Percentiles rank a stretch among this genome's conserved stretches.
These are phyloP conservation scores for Chaunax sp. DNA, from an alignment of 2,797 vertebrate species.

Conservation along the genomic window DNA sequence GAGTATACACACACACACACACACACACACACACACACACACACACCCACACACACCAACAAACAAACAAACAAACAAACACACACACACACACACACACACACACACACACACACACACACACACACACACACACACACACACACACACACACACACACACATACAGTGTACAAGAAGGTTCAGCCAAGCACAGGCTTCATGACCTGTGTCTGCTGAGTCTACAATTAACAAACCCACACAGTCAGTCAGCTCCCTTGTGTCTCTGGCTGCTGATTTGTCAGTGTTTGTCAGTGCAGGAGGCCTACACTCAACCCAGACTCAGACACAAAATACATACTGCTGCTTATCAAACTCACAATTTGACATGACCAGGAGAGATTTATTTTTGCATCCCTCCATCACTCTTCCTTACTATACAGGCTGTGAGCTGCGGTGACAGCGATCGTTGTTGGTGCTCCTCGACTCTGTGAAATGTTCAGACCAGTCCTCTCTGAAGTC, in stretches of 20 bases:
- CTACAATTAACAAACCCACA: constrained; percentile 14
- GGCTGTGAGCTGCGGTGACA: not conserved
- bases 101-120: no score
- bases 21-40: constrained; percentile 1
- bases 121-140: constrained; percentile 5
- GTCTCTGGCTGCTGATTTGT: constrained; percentile 8
- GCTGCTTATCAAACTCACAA: not conserved
- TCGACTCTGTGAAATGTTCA: not conserved
- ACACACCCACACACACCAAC: constrained; percentile 10
- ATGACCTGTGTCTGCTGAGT: constrained; percentile 37
- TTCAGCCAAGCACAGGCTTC: constrained; percentile 28
- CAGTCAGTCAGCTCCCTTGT: constrained; percentile 13
- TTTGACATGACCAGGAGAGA: not conserved
- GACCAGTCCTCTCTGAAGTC: not conserved
- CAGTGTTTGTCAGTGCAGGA: constrained; percentile 2
- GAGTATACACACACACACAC: no score
- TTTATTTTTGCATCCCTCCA: not conserved
- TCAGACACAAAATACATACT: constrained; percentile 27
- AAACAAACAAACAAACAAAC: no score
- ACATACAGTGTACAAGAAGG: not conserved
- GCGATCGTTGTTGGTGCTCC: not conserved
- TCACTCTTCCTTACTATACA: not conserved
- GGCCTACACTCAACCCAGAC: constrained; percentile 15
- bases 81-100: not conserved
- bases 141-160: constrained; percentile 10